A percentile compares a stretch with the other conserved stretches of the same genome.
These are phyloP conservation scores for Heliornis fulica DNA, from an alignment of 2,113 vertebrate genomes.

Conservation along the genomic window DNA sequence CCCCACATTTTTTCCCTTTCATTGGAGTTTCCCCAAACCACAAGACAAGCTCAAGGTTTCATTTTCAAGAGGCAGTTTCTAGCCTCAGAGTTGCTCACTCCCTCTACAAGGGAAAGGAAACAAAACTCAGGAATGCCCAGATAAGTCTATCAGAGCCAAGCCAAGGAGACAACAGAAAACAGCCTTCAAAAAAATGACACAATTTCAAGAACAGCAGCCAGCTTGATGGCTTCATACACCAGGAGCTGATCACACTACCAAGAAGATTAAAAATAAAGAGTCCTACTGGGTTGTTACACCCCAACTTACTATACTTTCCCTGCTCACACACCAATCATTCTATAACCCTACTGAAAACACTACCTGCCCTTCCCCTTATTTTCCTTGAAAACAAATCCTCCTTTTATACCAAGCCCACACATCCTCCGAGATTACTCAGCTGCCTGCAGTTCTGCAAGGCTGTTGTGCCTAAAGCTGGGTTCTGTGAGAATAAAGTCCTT, in stretches of 20 bases:
- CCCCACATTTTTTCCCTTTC: rapidly evolving
- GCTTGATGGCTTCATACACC: neutral
- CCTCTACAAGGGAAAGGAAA: neutral
- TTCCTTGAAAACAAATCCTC: neutral
- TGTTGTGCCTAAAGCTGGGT: neutral
- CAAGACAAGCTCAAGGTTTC: neutral
- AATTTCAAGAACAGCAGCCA: neutral
- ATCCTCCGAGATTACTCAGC: neutral
- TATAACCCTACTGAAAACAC: neutral
- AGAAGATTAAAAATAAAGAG: neutral
- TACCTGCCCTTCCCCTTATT: neutral
- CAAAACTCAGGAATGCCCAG: neutral
- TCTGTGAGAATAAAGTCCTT: neutral
- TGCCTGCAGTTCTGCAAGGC: neutral
- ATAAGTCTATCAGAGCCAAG: neutral
- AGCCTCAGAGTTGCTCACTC: neutral
- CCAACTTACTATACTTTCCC: neutral
- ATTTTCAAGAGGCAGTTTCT: neutral
- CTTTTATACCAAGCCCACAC: neutral
- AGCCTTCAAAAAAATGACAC: neutral
- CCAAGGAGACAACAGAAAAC: neutral
- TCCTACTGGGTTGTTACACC: neutral
- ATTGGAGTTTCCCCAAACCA: neutral
- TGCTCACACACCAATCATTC: neutral
- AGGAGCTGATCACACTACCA: neutral